Base-by-base conservation (phyloP, 2,797 vertebrate genomes). In the Poeciliopsis infans region DNA sequence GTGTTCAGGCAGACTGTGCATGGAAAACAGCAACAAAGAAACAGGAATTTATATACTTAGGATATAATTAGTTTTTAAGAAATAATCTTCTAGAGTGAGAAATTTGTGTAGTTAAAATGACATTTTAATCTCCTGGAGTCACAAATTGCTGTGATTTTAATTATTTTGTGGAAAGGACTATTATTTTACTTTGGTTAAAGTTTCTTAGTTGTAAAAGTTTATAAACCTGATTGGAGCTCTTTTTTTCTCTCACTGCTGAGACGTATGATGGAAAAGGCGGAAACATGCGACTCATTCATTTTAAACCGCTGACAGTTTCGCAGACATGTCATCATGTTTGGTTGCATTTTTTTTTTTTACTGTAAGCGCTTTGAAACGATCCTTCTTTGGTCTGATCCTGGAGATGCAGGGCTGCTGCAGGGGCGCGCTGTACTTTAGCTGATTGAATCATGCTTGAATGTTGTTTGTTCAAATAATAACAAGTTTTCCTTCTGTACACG, bases 391-490 rank as follows among this genome's bases (percentile, higher is more conserved):
- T 39, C 33, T 20, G 7, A 15, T 18, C 23, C 61, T 66, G 61
- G 61, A 66, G 61, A 61, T 33, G 31, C 57, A 7, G 61, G 11
- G 33, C 33, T 20, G 61, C 61, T 39, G 61, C 61, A 66, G 28
- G 7, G 61, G 8, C 16, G 18, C 18, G 13, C 20, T 43, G 39
- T 68, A 39, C 20, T 43, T 68, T 11, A 25, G 39, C 39, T 39
- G 61, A 66, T 20, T 66, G 33, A 39, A 66, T 31, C 33, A 39
- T 43, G 25, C 36, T 68, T 68, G 39, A 68, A 43, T 68, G 23
- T 68, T 68, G 64, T 68, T 43, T 41, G 64, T 68, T 7, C 61
- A 66, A 31, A 66, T 66, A 31, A 66, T 66, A 68, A 39, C 33
- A 39, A 43, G 33, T 39, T 39, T 66, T 36, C 61, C 18, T 39